phyloP scores from a whole-genome alignment of 2,113 vertebrate species.

The Cacatua alba region DNA sequence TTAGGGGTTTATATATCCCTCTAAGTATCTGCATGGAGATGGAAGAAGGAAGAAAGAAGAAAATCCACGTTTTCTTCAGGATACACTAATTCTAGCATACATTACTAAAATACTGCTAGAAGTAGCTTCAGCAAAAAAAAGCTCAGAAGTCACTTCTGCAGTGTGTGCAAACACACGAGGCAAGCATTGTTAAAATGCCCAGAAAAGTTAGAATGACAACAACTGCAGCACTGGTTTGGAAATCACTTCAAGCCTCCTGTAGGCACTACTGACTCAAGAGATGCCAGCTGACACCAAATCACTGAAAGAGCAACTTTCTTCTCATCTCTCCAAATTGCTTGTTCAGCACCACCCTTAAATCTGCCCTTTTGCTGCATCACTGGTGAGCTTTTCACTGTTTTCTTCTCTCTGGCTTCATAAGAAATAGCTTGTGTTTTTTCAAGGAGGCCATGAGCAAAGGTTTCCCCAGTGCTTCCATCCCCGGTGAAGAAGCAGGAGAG shows the following conservation, averaged over 20 bases:
- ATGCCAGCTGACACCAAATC: background rate
- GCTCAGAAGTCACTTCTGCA: background rate
- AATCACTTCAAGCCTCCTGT: conserved; percentile 3
- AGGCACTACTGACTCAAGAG: background rate
- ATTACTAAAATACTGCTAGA: background rate
- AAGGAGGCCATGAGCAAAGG: background rate
- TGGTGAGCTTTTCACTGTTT: background rate
- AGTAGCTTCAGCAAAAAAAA: background rate
- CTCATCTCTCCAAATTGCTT: background rate
- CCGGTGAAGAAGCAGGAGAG: background rate
- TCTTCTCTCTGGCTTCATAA: background rate
- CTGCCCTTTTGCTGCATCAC: background rate
- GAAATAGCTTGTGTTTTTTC: background rate
- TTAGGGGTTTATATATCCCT: background rate
- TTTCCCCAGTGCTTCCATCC: background rate
- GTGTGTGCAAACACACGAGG: background rate
- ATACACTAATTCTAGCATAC: background rate
- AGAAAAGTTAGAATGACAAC: background rate
- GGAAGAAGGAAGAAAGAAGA: background rate
- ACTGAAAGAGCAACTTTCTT: background rate
- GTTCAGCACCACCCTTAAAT: background rate
- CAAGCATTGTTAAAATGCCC: background rate
- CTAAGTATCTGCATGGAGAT: background rate
- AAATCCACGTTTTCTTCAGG: background rate
- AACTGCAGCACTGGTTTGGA: background rate